phyloP scores from a whole-genome alignment of 2,888 invertebrate species.

The Rhamnusium bicolor region DNA sequence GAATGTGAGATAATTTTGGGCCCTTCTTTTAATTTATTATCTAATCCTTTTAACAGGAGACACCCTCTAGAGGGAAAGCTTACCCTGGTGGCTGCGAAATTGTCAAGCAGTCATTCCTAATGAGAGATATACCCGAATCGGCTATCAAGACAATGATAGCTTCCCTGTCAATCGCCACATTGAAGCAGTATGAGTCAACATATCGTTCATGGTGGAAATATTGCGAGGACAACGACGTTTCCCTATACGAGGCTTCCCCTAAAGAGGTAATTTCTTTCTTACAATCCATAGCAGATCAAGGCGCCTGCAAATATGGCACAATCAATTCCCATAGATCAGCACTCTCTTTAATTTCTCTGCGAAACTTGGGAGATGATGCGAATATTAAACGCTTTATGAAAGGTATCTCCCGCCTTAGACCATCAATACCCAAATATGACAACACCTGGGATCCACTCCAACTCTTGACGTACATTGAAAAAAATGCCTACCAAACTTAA shows the following conservation, averaged over 20 bases:
- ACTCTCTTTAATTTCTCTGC: too few relatives aligned
- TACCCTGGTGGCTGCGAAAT: constrained; percentile 41
- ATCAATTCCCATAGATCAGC: constrained; percentile 4
- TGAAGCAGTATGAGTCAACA: background rate
- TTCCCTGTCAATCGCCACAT: background rate
- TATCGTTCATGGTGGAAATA: background rate
- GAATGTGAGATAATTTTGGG: constrained; percentile 11
- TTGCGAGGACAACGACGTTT: background rate
- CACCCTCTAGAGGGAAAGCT: constrained; percentile 33
- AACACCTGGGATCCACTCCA: background rate
- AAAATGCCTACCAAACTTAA: background rate
- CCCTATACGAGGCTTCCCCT: background rate
- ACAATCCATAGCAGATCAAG: background rate
- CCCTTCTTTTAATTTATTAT: constrained; percentile 22
- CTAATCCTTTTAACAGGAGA: constrained; percentile 20
- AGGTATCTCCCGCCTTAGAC: background rate
- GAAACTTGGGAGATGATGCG: background rate
- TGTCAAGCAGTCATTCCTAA: constrained; percentile 25
- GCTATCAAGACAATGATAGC: background rate
- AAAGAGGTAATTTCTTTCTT: background rate
- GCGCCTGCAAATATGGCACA: background rate
- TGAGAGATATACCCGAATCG: background rate
- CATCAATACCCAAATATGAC: background rate
- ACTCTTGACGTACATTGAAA: background rate
- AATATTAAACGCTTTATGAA: background rate